Percentiles rank a stretch among this genome's conserved stretches.
phyloP scores from a whole-genome alignment of 1,140 invertebrate genomes.

The Brachionus koreanus region DNA sequence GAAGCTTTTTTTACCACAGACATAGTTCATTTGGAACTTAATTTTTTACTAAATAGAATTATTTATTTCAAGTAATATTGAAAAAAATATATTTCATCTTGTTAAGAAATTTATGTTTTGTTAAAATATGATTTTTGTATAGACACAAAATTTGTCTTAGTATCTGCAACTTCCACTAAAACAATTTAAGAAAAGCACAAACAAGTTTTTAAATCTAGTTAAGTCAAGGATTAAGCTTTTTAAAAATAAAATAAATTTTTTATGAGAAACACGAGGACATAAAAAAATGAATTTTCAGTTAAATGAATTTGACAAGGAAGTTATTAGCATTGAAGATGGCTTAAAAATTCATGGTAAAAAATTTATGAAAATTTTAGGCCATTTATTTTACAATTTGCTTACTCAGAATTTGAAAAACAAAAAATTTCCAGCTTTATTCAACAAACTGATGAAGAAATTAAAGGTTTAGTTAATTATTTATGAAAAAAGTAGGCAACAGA shows the following conservation, averaged over 20 bases:
- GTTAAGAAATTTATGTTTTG: not conserved
- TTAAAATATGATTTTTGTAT: not conserved
- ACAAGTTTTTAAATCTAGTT: not conserved
- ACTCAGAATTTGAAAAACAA: slow-evolving; percentile 7
- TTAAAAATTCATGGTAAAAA: not conserved
- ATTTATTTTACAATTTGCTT: not conserved
- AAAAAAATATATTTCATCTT: not conserved
- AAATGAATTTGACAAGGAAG: not conserved
- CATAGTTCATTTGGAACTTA: not conserved
- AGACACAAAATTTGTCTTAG: not conserved
- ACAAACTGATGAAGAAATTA: not conserved
- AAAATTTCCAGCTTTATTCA: not conserved
- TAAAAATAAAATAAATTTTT: not conserved
- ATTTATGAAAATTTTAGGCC: not conserved
- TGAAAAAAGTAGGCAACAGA: not conserved
- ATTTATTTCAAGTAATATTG: not conserved
- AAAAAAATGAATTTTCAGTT: not conserved
- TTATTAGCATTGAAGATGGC: not conserved
- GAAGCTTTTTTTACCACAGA: slow-evolving; percentile 6
- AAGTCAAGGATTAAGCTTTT: not conserved
- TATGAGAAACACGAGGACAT: not conserved
- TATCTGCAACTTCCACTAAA: not conserved
- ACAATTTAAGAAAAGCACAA: too few relatives aligned
- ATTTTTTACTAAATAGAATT: not conserved
- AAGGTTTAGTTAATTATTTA: not conserved